Evolutionary conservation across 2,797 vertebrate species (phyloP), one percentile per base, ranked within the genome.

Genomic region (Gastrophryne carolinensis): DNA sequence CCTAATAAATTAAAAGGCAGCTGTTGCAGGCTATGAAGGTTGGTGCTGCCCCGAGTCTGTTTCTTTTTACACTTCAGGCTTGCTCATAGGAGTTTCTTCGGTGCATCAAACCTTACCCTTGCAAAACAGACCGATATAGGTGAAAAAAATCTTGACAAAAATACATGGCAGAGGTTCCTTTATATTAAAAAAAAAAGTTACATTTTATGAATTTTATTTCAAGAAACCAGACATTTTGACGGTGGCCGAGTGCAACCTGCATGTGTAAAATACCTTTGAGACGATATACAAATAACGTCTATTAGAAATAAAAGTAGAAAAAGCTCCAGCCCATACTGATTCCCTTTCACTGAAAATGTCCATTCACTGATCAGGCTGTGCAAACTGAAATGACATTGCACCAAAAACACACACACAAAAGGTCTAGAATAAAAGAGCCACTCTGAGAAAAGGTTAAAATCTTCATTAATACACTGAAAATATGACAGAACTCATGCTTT

Each of bases 391-490:
- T n/a, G 23, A 91, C 89, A 93, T 90, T 92, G 91, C 91, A 90
- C 94, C 94, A 96, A 93, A 92, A 95, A 93, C 95, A 93, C 84
- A 91, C 92, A 95, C 85, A 92, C 93, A 95, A 93, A 89, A 30
- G 92, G 91, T 93, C 93, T 86, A 93, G 89, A 94, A 94, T 72
- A 92, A 94, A 93, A 92, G 92, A 94, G 92, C 92, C 92, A 94
- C 93, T 94, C 89, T 92, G 91, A 94, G 94, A 92, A 94, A 93
- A 97, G 94, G 93, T 96, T 95, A 95, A 93, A 95, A 96, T 96
- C 93, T 95, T 96, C 94, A 96, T 95, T 96, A 96, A 98, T 96
- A 98, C 95, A 97, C 94, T 95, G 96, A 94, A 95, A 93, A 95
- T 95, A 93, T 92, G 93, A 96, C 95, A 95, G 93, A 93, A 92